Base-by-base conservation (phyloP, 2,888 invertebrate genomes). In the Carcina quercana region DNA sequence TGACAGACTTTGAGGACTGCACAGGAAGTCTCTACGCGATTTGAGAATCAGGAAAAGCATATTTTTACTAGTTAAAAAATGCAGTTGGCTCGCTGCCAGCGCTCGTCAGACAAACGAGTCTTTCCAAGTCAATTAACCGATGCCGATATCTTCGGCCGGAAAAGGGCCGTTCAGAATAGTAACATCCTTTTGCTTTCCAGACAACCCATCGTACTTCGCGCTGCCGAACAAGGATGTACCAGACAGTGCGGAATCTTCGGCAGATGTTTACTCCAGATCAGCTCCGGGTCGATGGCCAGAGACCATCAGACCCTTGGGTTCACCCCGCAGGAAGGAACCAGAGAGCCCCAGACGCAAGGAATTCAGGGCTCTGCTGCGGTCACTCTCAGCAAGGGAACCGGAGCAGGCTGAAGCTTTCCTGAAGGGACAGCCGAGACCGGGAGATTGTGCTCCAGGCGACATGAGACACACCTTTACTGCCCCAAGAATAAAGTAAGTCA, bases 151-250 rank as follows among this genome's bases (percentile, higher is more conserved):
- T n/a, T n/a, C n/a, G n/a, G n/a, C n/a, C n/a, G n/a, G n/a, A n/a
- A n/a, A n/a, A n/a, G n/a, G n/a, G n/a, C n/a, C n/a, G n/a, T n/a
- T n/a, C n/a, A n/a, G n/a, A n/a, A n/a, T n/a, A n/a, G n/a, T n/a
- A n/a, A n/a, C n/a, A n/a, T n/a, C n/a, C n/a, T n/a, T n/a, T n/a
- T n/a, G n/a, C n/a, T n/a, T n/a, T 86, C 49, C 87, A 91, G 92
- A 92, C 78, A 92, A 92, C 71, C 92, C 92, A 26, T 91, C 91
- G 41, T 92, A 92, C 67, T 92, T 92, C 69, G 87, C 90, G 54
- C 72, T 91, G 53, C 85, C 87, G 45, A 83, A 86, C 56, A 85
- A 79, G 45, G 74, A 80, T 66, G 73, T 71, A 32, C 50, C 72
- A 4, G 74, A 78, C 35, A 64, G 57, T 44, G 59, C 59, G 13